Evolutionary conservation across 2,888 invertebrate genomes (phyloP).

Genomic region (Euproctis similis): DNA sequence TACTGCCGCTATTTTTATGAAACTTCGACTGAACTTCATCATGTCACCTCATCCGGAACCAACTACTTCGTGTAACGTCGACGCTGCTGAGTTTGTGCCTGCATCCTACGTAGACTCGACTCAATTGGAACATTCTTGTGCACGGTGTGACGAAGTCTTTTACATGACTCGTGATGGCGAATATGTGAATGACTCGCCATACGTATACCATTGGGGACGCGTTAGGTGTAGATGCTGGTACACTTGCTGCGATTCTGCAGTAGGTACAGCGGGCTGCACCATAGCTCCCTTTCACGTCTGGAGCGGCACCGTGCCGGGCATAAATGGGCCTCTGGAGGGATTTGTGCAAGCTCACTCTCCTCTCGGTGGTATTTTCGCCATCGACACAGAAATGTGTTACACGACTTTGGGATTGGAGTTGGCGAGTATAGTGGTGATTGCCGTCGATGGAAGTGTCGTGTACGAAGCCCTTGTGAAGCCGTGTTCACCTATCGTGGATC

Average conservation of each 20-base stretch:
- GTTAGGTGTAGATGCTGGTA: slow-evolving; percentile 74
- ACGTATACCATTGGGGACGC: slow-evolving; percentile 93
- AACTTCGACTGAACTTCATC: no score
- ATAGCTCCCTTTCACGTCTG: slow-evolving; percentile 83
- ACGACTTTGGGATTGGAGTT: slow-evolving; percentile 91
- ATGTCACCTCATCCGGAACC: no score
- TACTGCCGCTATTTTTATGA: no score
- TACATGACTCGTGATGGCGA: slow-evolving; percentile 81
- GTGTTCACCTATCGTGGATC: slow-evolving; percentile 88
- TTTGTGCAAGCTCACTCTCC: slow-evolving; percentile 77
- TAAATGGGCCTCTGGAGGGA: slow-evolving; percentile 83
- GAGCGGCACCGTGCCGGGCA: slow-evolving; percentile 81
- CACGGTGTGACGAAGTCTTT: slow-evolving; percentile 84
- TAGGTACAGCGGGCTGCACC: slow-evolving; percentile 79
- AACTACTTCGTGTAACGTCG: slow-evolving; percentile 75
- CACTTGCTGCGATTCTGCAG: slow-evolving; percentile 78
- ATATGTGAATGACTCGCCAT: slow-evolving; percentile 83
- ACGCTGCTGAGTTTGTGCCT: slow-evolving; percentile 82
- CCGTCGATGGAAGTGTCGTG: slow-evolving; percentile 82
- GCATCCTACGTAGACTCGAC: slow-evolving; percentile 70
- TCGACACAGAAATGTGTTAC: slow-evolving; percentile 99
- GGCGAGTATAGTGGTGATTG: slow-evolving; percentile 90
- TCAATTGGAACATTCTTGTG: slow-evolving; percentile 79
- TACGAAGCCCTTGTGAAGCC: slow-evolving; percentile 92
- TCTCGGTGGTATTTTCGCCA: slow-evolving; percentile 81